Evolutionary conservation across 2,113 vertebrate genomes (phyloP).

Genomic region (Chauna torquata): DNA sequence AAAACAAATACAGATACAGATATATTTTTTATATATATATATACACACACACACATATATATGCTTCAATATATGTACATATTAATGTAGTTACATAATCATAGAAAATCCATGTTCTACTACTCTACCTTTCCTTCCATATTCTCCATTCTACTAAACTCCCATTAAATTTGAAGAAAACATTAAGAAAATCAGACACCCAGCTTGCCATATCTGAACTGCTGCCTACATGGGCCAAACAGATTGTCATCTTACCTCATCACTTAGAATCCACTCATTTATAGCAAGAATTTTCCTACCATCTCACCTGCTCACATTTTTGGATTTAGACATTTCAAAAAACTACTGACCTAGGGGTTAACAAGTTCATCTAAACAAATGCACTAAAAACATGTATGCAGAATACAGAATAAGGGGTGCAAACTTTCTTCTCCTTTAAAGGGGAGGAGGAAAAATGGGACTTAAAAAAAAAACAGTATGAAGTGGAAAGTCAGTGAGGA

Average conservation of each 20-base stretch:
- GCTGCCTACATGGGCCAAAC: neutral
- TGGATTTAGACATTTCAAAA: neutral
- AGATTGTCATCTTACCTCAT: neutral
- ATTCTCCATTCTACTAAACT: neutral
- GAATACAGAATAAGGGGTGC: neutral
- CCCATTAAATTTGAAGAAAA: neutral
- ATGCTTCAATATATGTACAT: fast-evolving
- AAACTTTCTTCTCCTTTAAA: neutral
- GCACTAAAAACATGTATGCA: neutral
- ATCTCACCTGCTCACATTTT: neutral
- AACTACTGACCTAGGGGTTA: neutral
- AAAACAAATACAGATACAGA: slow-evolving; percentile 35
- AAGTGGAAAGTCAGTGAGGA: neutral
- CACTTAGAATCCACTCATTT: neutral
- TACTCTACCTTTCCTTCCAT: neutral
- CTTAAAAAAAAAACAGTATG: neutral
- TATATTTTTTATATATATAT: neutral
- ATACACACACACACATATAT: neutral
- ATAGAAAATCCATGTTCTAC: neutral
- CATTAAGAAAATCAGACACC: neutral
- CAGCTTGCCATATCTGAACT: neutral
- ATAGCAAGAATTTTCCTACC: neutral
- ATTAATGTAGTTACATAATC: neutral
- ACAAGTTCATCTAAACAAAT: neutral
- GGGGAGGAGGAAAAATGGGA: neutral